Conservation (phyloP, 2,888 invertebrate species). For the Cantharis rufa region DNA sequence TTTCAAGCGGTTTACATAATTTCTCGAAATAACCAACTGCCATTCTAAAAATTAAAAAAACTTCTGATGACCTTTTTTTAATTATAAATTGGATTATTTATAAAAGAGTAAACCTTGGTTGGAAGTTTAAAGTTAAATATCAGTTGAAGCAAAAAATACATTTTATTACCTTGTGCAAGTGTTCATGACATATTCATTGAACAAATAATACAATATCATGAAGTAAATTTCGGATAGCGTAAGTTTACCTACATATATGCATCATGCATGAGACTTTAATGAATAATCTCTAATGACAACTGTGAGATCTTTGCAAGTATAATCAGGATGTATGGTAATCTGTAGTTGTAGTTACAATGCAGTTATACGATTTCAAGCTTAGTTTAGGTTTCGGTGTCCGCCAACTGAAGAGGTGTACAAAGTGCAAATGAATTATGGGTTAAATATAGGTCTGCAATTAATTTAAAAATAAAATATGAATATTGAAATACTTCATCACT, state of each 20-base stretch:
- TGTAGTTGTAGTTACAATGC: too few relatives aligned
- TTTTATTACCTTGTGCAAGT: not conserved
- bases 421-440: not conserved
- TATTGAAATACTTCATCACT: not conserved
- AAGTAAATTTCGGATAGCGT: not conserved
- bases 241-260: not conserved
- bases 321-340: not conserved
- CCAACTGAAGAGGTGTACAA: not conserved
- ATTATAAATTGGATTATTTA: not conserved
- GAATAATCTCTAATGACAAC: not conserved
- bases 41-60: not conserved
- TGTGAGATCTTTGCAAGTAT: not conserved
- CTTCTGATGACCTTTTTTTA: not conserved
- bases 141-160: not conserved
- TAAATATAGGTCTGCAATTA: not conserved
- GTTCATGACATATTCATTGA: conserved; percentile 1
- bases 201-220: not conserved
- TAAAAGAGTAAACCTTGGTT: not conserved
- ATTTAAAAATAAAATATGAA: not conserved
- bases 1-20: not conserved
- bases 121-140: not conserved
- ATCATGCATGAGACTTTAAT: not conserved
- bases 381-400: not conserved
- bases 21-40: not conserved
- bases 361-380: not conserved